A percentile compares a stretch with the other conserved stretches of the same genome.
These are phyloP conservation scores for Symphodus melops DNA, from an alignment of 2,113 vertebrate species.

Conservation along the genomic window DNA sequence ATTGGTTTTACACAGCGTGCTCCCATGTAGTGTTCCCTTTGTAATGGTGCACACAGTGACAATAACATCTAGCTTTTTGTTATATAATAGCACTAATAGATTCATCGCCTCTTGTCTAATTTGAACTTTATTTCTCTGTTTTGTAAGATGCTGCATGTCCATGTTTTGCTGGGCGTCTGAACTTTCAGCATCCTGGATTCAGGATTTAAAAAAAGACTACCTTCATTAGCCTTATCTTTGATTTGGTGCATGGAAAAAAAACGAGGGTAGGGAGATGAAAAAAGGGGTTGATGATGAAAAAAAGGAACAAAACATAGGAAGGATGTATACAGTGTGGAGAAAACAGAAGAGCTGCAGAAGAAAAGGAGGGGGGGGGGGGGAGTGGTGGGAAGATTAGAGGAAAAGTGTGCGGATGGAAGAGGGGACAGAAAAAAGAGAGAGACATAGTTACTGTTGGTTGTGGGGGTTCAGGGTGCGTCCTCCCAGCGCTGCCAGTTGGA, in stretches of 20 bases:
- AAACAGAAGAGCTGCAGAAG: conserved; percentile 58
- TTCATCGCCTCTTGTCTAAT: conserved; percentile 69
- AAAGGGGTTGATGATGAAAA: conserved; percentile 53
- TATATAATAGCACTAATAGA: conserved; percentile 78
- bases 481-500: conserved; percentile 69
- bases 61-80: conserved; percentile 72
- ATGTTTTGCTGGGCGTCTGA: conserved; percentile 16
- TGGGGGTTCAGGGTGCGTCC: conserved; percentile 75
- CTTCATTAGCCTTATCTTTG: conserved; percentile 74
- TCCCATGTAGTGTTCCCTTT: conserved; percentile 75
- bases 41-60: conserved; percentile 68
- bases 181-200: conserved; percentile 30
- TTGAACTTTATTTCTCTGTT: conserved; percentile 52
- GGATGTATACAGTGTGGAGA: conserved; percentile 37
- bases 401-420: conserved; percentile 54
- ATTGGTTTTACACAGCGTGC: conserved; percentile 75
- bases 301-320: conserved; percentile 50
- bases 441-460: conserved; percentile 65
- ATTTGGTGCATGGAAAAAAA: conserved; percentile 51
- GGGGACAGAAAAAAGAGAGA: conserved; percentile 54
- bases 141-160: conserved; percentile 32
- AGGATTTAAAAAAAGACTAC: conserved; percentile 64
- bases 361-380: conserved; percentile 15
- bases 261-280: background rate
- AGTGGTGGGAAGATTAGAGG: conserved; percentile 70